Evolutionary conservation across 1,140 invertebrate species (phyloP).

Genomic region (Cotesia typhae): DNA sequence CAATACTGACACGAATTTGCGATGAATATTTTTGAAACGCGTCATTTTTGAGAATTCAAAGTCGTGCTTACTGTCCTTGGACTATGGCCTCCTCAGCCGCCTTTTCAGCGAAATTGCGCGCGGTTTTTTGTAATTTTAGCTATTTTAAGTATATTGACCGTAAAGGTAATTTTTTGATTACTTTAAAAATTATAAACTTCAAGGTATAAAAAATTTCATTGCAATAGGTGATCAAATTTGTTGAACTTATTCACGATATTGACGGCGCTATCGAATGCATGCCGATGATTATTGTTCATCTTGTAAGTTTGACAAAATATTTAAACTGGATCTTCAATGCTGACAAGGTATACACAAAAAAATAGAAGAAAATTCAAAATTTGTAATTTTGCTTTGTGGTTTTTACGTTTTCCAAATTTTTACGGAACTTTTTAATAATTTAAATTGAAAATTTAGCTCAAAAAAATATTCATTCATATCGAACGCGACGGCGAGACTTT

Average conservation of each 20-base stretch:
- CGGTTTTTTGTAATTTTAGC: neutral
- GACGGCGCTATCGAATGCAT: slow-evolving; percentile 22
- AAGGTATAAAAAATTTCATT: neutral
- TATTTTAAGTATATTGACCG: slow-evolving; percentile 5
- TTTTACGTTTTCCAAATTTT: no score
- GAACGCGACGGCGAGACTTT: slow-evolving; percentile 15
- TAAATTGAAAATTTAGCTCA: neutral
- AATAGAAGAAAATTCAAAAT: neutral
- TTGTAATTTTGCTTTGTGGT: no score
- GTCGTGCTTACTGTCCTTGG: neutral
- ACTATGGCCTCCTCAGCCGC: neutral
- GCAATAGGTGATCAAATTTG: slow-evolving; percentile 26
- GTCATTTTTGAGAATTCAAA: slow-evolving; percentile 5
- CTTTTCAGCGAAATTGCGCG: neutral
- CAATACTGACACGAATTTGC: neutral
- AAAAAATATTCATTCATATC: neutral
- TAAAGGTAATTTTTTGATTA: neutral
- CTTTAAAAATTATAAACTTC: neutral
- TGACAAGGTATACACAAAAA: slow-evolving; percentile 1
- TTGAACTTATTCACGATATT: slow-evolving; percentile 17
- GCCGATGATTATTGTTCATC: slow-evolving; percentile 8
- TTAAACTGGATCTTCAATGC: slow-evolving; percentile 22
- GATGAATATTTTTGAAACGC: slow-evolving; percentile 1
- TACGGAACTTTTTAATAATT: no score
- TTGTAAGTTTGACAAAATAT: slow-evolving; percentile 11